Conservation (phyloP, 1,140 invertebrate species). For the Eueides isabella region DNA sequence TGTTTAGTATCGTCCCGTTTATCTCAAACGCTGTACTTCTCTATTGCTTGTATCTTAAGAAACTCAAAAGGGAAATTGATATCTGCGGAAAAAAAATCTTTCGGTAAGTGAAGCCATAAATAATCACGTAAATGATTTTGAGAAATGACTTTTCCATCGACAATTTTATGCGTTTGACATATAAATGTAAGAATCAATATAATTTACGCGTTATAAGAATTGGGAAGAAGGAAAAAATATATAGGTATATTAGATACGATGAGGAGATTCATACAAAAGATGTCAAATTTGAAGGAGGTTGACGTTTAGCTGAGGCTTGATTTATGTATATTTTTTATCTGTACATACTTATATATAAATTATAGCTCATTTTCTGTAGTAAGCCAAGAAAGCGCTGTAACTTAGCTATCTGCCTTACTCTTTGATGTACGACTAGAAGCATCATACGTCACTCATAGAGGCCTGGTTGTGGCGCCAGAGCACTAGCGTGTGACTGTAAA, state of each 20-base stretch:
- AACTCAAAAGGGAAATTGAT: not conserved
- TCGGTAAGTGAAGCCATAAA: not conserved
- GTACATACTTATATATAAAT: not conserved
- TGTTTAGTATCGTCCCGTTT: too few relatives aligned
- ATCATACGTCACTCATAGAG: too few relatives aligned
- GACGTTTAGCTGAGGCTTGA: not conserved
- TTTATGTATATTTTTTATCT: constrained; percentile 11
- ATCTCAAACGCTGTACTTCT: not conserved
- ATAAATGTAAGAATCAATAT: not conserved
- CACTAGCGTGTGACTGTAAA: too few relatives aligned
- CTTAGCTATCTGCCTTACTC: too few relatives aligned
- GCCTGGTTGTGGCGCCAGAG: too few relatives aligned
- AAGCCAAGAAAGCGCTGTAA: too few relatives aligned
- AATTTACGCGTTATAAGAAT: not conserved
- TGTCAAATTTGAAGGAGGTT: constrained; percentile 11
- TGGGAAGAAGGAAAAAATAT: not conserved
- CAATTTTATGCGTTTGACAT: constrained; percentile 2
- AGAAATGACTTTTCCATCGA: constrained; percentile 1
- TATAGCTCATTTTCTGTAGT: too few relatives aligned
- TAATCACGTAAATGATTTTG: constrained; percentile 10
- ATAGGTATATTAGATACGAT: not conserved
- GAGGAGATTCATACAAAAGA: constrained; percentile 1
- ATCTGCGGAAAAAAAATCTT: not conserved
- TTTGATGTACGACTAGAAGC: too few relatives aligned
- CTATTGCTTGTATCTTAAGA: not conserved